Percentiles rank a stretch among this genome's conserved stretches.
Conservation (phyloP, 2,888 invertebrate species). For the Trachelus tabidus region DNA sequence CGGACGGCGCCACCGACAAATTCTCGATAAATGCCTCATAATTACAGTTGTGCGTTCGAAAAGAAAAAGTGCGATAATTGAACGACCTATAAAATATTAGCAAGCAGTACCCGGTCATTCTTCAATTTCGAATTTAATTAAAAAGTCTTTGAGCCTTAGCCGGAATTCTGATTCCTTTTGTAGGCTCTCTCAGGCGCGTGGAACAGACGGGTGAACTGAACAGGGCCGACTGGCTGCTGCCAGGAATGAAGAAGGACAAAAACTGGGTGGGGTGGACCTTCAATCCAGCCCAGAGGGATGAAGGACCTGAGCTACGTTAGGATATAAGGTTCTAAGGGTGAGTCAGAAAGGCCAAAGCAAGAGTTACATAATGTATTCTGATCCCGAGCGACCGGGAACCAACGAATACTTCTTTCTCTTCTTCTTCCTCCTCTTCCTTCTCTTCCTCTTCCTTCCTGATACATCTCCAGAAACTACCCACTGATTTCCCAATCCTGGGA, state of each 20-base stretch:
- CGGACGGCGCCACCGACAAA: too few relatives aligned
- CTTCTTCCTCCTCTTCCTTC: slow-evolving; percentile 5
- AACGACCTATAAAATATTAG: slow-evolving; percentile 29
- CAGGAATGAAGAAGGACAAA: slow-evolving; percentile 19
- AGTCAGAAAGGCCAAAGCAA: background rate
- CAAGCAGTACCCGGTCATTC: slow-evolving; percentile 20
- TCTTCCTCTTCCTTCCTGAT: slow-evolving; percentile 8
- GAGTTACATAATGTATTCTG: slow-evolving; percentile 28
- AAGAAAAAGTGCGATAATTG: slow-evolving; percentile 24
- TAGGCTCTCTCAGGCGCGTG: slow-evolving; percentile 9
- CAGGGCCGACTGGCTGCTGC: background rate
- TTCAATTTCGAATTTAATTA: slow-evolving; percentile 38
- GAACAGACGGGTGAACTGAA: background rate
- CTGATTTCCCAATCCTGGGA: too few relatives aligned
- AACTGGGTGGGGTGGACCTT: too few relatives aligned
- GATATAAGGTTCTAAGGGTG: background rate
- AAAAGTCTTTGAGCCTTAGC: slow-evolving; percentile 28
- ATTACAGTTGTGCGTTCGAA: slow-evolving; percentile 23
- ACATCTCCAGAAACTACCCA: too few relatives aligned
- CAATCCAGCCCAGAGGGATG: too few relatives aligned
- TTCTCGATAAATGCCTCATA: slow-evolving; percentile 4
- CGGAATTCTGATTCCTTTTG: slow-evolving; percentile 28
- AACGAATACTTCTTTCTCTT: slow-evolving; percentile 19
- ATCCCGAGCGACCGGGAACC: background rate
- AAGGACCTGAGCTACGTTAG: too few relatives aligned